Base-by-base conservation (phyloP, 1,140 invertebrate species). In the Chymomyza costata region DNA sequence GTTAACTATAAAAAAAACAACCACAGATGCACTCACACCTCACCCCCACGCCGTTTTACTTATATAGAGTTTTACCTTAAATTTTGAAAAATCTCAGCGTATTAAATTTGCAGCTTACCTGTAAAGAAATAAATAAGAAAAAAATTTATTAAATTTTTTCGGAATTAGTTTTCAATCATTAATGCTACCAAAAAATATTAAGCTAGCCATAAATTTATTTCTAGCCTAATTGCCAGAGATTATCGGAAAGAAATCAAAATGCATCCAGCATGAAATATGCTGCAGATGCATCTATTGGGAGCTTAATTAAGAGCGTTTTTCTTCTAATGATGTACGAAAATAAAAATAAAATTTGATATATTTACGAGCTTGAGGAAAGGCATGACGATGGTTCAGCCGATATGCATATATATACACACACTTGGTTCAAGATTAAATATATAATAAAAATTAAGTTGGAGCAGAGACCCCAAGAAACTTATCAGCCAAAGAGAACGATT, bases 61-160 rank as follows among this genome's bases (percentile, higher is more conserved):
- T n/a, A n/a, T n/a, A n/a, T n/a, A n/a, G n/a, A n/a, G n/a, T n/a
- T n/a, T n/a, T n/a, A n/a, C 19, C 16, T 14, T 28, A 50, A 49
- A 45, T 43, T 41, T 28, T 13, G n/a, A 13, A 10, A 19, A 70
- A 76, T 38, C n/a, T 74, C 69, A 47, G 21, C 40, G n/a, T n/a
- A n/a, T n/a, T n/a, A n/a, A n/a, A n/a, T n/a, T n/a, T 13, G 55
- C 50, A 38, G 73, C 71, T 66, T 76, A 76, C 71, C 71, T 76
- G 57, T 31, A 60, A 55, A 8, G 45, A 60, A 19, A 47, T 6
- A 32, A 65, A 48, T 56, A 45, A 63, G 39, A 57, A 43, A 25
- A 39, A n/a, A 21, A 8, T 19, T 47, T 16, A 45, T 40, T 68
- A 19, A 43, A 40, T 59, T 53, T 32, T 38, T 49, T 15, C n/a